These are phyloP conservation scores for Vannuccia rotundouncinata DNA, from an alignment of 2,888 invertebrate species.

Conservation along the genomic window DNA sequence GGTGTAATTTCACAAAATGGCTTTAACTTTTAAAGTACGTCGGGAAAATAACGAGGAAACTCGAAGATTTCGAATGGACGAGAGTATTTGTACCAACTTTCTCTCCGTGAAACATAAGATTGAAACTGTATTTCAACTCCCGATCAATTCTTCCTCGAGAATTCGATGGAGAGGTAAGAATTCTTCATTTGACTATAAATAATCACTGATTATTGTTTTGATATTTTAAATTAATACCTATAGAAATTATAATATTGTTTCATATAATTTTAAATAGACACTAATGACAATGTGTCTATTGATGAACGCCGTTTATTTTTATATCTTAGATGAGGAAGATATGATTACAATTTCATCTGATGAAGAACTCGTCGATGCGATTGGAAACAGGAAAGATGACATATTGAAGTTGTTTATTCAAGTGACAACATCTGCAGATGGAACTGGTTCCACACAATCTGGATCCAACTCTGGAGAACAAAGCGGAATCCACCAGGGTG, in stretches of 20 bases:
- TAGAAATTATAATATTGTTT: no score
- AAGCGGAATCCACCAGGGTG: background rate
- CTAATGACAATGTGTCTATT: no score
- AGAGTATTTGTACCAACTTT: background rate
- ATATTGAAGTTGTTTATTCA: background rate
- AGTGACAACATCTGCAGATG: conserved; percentile 63
- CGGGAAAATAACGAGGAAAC: background rate
- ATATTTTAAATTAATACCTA: no score
- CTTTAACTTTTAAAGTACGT: background rate
- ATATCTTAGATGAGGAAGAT: background rate
- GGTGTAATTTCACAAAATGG: no score
- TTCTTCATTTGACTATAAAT: no score
- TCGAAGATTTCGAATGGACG: background rate
- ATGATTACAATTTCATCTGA: background rate
- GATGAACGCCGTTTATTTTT: no score
- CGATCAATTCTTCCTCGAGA: background rate
- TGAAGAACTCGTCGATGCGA: background rate
- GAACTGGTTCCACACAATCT: background rate
- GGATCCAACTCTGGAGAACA: background rate
- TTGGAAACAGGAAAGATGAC: background rate
- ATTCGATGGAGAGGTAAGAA: conserved; percentile 7
- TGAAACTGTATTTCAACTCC: conserved; percentile 1
- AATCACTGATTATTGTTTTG: no score
- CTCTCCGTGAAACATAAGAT: background rate
- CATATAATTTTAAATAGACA: no score